Conservation (phyloP, 2,113 vertebrate species). For the Tauraco erythrolophus region DNA sequence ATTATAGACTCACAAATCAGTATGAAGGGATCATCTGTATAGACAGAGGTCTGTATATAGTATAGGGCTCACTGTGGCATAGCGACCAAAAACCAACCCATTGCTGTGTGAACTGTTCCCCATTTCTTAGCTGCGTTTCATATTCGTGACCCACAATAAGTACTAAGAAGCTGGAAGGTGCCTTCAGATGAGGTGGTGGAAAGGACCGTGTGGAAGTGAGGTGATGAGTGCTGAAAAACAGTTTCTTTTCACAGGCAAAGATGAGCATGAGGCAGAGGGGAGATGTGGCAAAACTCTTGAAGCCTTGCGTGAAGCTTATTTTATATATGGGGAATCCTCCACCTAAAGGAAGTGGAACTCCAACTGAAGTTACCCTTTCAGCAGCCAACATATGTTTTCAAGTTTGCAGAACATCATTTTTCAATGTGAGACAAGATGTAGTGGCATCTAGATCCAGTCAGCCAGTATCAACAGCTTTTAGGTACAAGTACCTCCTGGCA, state of each 20-base stretch:
- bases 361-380: neutral
- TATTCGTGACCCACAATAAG: fast-evolving
- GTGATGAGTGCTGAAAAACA: neutral
- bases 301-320: neutral
- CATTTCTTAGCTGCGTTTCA: neutral
- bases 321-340: neutral
- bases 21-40: neutral
- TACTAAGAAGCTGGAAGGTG: neutral
- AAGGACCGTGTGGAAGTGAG: neutral
- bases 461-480: neutral
- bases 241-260: neutral
- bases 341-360: neutral
- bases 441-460: neutral
- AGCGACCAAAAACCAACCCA: fast-evolving
- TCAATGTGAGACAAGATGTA: neutral
- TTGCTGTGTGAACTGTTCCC: neutral
- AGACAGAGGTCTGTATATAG: neutral
- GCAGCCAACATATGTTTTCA: neutral
- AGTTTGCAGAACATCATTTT: neutral
- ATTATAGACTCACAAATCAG: neutral
- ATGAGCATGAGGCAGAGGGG: neutral
- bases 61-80: neutral
- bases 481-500: neutral
- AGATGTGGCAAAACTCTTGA: neutral
- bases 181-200: neutral